Evolutionary conservation across 2,797 vertebrate genomes (phyloP).

Genomic region (Pogoniulus pusillus): DNA sequence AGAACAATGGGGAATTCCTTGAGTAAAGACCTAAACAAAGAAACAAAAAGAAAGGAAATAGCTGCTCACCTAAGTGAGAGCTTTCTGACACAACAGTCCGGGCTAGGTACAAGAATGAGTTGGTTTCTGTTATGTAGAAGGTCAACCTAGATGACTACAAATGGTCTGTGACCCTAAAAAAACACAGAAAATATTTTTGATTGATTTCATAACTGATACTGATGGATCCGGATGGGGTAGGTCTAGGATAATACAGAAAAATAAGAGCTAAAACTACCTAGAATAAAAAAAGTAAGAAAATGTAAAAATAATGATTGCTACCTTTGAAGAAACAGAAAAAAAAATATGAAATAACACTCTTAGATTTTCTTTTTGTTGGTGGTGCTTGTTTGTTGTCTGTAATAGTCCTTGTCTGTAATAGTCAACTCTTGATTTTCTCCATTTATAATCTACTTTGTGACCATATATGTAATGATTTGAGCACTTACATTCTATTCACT

Average conservation of each 20-base stretch:
- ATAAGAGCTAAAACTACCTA: neutral
- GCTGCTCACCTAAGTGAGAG: neutral
- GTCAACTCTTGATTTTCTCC: neutral
- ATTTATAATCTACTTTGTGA: neutral
- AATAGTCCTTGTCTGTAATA: neutral
- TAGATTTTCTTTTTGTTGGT: neutral
- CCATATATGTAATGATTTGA: neutral
- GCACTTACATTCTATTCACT: constrained; percentile 19
- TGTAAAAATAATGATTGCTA: neutral
- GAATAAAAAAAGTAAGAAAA: neutral
- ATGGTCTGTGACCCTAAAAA: neutral
- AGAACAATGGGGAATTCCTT: neutral
- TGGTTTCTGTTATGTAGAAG: neutral
- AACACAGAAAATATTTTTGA: neutral
- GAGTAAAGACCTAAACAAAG: neutral
- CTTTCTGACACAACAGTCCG: neutral
- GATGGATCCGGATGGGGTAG: neutral
- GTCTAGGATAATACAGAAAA: neutral
- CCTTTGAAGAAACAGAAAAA: neutral
- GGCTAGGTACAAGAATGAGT: neutral
- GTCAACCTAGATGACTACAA: neutral
- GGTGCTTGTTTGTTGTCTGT: neutral
- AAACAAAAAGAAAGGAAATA: neutral
- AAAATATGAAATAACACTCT: neutral
- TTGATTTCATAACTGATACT: neutral